Percentiles rank a stretch among this genome's conserved stretches.
Evolutionary conservation across 1,140 invertebrate genomes (phyloP).

Genomic region (Aphaenogaster floridana): DNA sequence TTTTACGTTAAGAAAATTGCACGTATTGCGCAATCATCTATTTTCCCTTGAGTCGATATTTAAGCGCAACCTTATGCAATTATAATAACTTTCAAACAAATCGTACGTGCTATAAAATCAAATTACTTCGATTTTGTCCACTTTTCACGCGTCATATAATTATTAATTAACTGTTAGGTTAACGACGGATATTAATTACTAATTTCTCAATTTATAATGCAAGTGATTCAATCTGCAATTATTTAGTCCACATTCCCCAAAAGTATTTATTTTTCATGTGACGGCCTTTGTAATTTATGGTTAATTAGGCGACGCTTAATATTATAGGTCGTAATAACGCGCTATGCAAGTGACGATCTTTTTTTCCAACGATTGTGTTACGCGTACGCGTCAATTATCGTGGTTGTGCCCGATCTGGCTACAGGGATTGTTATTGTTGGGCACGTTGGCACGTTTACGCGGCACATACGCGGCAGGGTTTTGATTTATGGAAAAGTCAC

Average conservation of each 20-base stretch:
- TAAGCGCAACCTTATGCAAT: not conserved
- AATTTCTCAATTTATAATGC: slow-evolving; percentile 19
- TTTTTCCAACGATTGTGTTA: slow-evolving; percentile 55
- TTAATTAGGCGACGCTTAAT: slow-evolving; percentile 56
- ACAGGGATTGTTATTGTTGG: slow-evolving; percentile 59
- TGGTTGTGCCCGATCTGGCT: slow-evolving; percentile 53
- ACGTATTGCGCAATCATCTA: not conserved
- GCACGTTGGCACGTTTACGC: slow-evolving; percentile 67
- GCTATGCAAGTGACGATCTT: slow-evolving; percentile 1
- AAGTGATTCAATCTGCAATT: not conserved
- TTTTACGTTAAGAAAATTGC: slow-evolving; percentile 31
- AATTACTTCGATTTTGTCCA: slow-evolving; percentile 1
- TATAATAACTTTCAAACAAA: not conserved
- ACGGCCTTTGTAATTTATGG: slow-evolving; percentile 39
- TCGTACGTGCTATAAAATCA: not conserved
- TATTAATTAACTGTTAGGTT: slow-evolving; percentile 23
- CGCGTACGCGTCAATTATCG: slow-evolving; percentile 61
- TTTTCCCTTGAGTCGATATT: not conserved
- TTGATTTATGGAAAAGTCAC: slow-evolving; percentile 74
- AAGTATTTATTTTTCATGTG: slow-evolving; percentile 21
- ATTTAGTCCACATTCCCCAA: not conserved
- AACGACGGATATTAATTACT: not conserved
- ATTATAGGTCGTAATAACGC: slow-evolving; percentile 44
- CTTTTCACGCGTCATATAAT: not conserved
- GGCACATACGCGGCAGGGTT: slow-evolving; percentile 33